Base-by-base conservation (phyloP, 53 echinoderm and acorn worm genomes). In the Stichopus horrens region DNA sequence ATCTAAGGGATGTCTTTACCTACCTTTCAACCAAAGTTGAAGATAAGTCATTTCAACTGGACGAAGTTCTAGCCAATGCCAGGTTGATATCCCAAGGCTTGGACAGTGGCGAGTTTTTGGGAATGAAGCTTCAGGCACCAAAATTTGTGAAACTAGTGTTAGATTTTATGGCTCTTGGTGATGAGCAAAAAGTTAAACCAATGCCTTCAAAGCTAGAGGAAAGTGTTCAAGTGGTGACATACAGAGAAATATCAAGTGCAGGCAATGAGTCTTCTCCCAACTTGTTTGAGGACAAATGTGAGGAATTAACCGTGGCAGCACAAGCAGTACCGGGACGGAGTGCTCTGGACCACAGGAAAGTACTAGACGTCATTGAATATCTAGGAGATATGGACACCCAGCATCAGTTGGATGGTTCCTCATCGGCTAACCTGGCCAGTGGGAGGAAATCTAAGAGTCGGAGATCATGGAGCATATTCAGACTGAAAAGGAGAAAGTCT, bases 111-210 rank as follows among this genome's bases (percentile, higher is more conserved):
- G 16, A 63, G 11, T 63, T 63, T 16, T 63, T 63, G 63, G 63
- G 63, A 63, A 63, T 63, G 63, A 63, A 63, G 16, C 7, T 14
- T 8, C 53, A 53, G 19, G 53, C 53, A 55, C 19, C 79, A 54
- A 19, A n/a, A 5, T 79, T 53, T 53, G 5, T 79, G 54, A 54
- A 37, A 55, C 52, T n/a, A 9, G 9, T 79, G 14, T 13, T 55
- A 19, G 79, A 79, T 55, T 79, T 79, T 9, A 53, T 79, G 79
- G 79, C 9, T 53, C 79, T 79, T 5, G 56, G 79, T 16, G 56
- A 79, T 55, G 79, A 79, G 54, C n/a, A 52, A 16, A 79, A 2
- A n/a, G 53, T n/a, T 0, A 19, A 16, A 55, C 52, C 79, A 4
- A n/a, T 18, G 18, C 79, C 52, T n/a, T 5, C 54, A 19, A 53